These are phyloP conservation scores for Drosophila insularis DNA, from an alignment of 1,140 invertebrate genomes.

Conservation along the genomic window DNA sequence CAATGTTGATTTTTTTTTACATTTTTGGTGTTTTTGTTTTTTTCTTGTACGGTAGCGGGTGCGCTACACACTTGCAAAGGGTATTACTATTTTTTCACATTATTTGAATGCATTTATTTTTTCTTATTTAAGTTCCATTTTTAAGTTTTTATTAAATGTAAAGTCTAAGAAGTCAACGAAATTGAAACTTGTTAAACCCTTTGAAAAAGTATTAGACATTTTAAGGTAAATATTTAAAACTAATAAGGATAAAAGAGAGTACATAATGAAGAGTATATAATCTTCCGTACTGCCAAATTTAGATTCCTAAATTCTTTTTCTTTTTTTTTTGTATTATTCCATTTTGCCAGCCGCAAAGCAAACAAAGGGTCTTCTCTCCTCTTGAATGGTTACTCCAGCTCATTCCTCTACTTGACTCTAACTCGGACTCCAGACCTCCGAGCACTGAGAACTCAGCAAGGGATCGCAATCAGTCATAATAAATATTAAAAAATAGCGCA, in stretches of 20 bases:
- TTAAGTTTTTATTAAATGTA: too few species aligned
- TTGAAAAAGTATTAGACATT: too few species aligned
- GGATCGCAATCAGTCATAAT: conserved; percentile 76
- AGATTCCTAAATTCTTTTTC: not conserved
- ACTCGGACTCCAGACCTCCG: not conserved
- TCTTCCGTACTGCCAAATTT: too few species aligned
- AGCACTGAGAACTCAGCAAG: not conserved
- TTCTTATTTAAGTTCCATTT: too few species aligned
- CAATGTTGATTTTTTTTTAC: conserved; percentile 22
- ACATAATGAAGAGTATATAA: too few species aligned
- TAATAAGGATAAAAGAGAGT: too few species aligned
- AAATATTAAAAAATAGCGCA: conserved; percentile 80
- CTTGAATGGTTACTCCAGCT: not conserved
- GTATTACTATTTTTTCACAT: too few species aligned
- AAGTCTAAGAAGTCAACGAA: too few species aligned
- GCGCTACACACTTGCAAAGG: too few species aligned
- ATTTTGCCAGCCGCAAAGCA: conserved; percentile 52
- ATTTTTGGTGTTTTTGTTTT: conserved; percentile 10
- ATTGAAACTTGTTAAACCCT: too few species aligned
- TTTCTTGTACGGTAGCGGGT: not conserved
- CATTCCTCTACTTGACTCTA: not conserved
- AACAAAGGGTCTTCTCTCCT: conserved; percentile 44
- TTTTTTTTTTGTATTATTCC: conserved; percentile 6
- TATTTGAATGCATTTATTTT: too few species aligned
- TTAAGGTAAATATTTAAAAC: too few species aligned